Conservation (phyloP, 2,888 invertebrate genomes). For the Thereva unica region DNA sequence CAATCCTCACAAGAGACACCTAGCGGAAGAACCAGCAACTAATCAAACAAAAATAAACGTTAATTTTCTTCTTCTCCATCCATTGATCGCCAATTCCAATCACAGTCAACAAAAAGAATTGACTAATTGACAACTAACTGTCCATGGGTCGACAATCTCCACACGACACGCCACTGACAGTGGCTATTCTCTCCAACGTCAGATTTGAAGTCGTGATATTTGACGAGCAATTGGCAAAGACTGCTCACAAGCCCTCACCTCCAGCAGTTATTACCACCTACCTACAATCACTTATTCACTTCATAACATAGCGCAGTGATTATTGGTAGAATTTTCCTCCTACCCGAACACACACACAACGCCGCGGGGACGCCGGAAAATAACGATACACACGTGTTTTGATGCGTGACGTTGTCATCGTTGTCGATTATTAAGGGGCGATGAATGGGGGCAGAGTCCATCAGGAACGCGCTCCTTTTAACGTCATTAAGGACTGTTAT, state of each 20-base stretch:
- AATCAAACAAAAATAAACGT: too few relatives aligned
- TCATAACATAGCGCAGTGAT: too few relatives aligned
- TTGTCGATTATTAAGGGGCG: neutral
- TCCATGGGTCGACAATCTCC: neutral
- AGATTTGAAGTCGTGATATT: slow-evolving; percentile 12
- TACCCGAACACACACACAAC: too few relatives aligned
- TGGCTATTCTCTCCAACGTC: neutral
- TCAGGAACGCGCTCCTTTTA: neutral
- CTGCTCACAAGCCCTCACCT: slow-evolving; percentile 6
- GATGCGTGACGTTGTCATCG: neutral
- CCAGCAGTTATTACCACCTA: neutral
- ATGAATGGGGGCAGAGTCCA: neutral
- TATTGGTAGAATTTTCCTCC: too few relatives aligned
- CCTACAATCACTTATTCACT: too few relatives aligned
- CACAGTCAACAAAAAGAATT: neutral
- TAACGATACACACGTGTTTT: slow-evolving; percentile 25
- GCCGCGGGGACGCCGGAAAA: neutral
- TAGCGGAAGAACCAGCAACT: too few relatives aligned
- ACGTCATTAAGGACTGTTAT: slow-evolving; percentile 27
- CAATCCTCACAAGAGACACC: too few relatives aligned
- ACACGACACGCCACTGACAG: neutral
- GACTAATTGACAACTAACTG: slow-evolving; percentile 24
- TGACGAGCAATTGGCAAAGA: slow-evolving; percentile 21
- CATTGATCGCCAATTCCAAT: neutral
- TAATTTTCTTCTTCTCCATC: neutral